Conservation (phyloP, 1,140 invertebrate species). For the honey bee (Apis mellifera) region Amel_HAv3.1 CM009941.2:3099501-3100000, state of each 20-base stretch:
- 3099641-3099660: no score
- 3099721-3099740: background rate
- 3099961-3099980: background rate
- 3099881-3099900: conserved; percentile 14
- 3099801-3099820: background rate
- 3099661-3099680: no score
- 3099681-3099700: no score
- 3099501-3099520: no score
- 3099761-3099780: fast-evolving
- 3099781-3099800: background rate
- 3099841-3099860: conserved; percentile 13
- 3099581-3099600: no score
- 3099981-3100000: no score
- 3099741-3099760: background rate
- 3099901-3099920: conserved; percentile 2
- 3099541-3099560: no score
- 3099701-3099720: background rate
- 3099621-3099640: no score
- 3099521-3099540: no score
- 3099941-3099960: background rate
- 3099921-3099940: conserved; percentile 7
- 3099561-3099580: no score
- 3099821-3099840: background rate
- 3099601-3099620: no score
- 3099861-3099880: background rate